These are phyloP conservation scores for Ataeniobius toweri DNA, from an alignment of 2,797 vertebrate genomes.

Conservation along the genomic window DNA sequence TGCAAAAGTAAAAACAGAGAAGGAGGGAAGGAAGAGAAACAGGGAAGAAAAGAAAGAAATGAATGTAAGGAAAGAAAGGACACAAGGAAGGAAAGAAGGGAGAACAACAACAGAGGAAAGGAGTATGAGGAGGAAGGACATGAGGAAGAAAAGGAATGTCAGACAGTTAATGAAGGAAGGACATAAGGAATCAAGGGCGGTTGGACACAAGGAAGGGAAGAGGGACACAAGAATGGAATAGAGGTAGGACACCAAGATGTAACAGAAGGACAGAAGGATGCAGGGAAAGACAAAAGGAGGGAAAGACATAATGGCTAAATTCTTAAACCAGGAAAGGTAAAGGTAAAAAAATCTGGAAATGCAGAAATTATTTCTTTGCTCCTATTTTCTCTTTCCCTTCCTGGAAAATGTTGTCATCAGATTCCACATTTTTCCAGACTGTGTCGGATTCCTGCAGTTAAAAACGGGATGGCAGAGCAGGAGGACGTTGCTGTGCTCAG, in stretches of 20 bases:
- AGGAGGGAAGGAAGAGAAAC: background rate
- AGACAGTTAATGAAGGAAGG: background rate
- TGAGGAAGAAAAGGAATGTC: background rate
- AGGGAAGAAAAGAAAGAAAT: background rate
- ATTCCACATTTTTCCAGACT: no score
- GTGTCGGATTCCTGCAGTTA: no score
- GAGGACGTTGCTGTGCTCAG: constrained; percentile 12
- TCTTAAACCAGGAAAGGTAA: no score
- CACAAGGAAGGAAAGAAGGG: background rate
- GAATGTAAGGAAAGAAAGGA: background rate
- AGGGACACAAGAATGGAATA: no score
- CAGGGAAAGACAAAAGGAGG: no score
- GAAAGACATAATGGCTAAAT: no score
- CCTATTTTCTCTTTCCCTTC: background rate
- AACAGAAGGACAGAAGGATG: no score
- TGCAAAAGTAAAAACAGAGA: background rate
- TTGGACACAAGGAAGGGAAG: background rate
- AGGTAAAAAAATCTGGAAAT: no score
- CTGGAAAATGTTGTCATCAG: no score
- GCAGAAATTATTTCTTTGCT: background rate
- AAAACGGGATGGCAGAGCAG: constrained; percentile 1
- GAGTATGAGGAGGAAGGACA: no score
- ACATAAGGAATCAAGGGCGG: background rate
- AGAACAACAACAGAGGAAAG: background rate
- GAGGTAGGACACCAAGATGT: no score